Percentiles rank a stretch among this genome's conserved stretches.
Evolutionary conservation across 2,888 invertebrate genomes (phyloP).

Genomic region (Lasioglossum lativentre): DNA sequence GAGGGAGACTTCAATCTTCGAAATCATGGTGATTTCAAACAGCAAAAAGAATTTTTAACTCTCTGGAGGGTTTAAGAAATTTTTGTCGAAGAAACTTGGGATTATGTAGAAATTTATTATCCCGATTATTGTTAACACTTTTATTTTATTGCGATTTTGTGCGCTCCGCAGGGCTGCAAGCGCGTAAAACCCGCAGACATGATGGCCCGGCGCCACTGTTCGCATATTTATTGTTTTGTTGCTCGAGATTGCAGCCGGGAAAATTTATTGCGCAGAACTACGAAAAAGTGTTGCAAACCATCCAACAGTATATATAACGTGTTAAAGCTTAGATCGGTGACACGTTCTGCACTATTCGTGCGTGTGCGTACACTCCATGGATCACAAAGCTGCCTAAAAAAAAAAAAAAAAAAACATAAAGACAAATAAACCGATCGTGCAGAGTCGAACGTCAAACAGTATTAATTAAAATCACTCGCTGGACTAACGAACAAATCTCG

Average conservation of each 20-base stretch:
- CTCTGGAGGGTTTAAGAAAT: neutral
- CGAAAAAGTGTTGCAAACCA: constrained; percentile 8
- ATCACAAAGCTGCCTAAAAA: neutral
- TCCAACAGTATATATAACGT: neutral
- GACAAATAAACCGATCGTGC: neutral
- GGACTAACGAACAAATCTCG: neutral
- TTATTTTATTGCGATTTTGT: neutral
- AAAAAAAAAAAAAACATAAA: neutral
- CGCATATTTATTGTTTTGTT: neutral
- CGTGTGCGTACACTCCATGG: neutral
- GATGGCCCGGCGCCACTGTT: neutral
- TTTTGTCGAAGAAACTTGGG: neutral
- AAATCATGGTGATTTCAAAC: neutral
- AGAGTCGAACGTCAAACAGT: neutral
- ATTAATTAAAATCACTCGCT: neutral
- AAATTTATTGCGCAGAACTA: neutral
- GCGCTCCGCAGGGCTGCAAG: neutral
- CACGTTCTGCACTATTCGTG: neutral
- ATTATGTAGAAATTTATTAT: neutral
- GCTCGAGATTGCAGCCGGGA: neutral
- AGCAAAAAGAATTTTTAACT: neutral
- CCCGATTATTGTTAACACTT: neutral
- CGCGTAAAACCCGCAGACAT: neutral
- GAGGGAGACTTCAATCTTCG: neutral
- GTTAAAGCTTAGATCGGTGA: neutral